A percentile compares a stretch with the other conserved stretches of the same genome.
phyloP scores from a whole-genome alignment of 2,113 vertebrate genomes.

The Crotophaga sulcirostris region DNA sequence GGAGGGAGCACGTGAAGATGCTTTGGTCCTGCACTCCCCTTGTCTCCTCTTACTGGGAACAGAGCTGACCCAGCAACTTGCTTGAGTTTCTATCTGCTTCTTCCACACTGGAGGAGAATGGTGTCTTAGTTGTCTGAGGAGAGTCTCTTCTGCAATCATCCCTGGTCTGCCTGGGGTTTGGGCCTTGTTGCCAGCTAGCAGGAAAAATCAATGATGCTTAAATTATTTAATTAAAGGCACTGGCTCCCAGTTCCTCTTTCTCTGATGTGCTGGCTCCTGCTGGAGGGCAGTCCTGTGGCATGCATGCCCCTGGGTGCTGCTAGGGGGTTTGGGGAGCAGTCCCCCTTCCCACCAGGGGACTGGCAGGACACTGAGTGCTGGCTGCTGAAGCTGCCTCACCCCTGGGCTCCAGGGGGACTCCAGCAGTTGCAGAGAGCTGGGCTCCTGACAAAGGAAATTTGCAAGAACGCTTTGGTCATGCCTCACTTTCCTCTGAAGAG shows the following conservation, averaged over 20 bases:
- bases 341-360: neutral
- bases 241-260: neutral
- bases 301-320: neutral
- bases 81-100: neutral
- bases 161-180: conserved; percentile 9
- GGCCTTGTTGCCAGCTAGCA: conserved; percentile 21
- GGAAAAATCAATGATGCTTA: conserved; percentile 52
- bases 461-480: accelerated
- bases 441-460: neutral
- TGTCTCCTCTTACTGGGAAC: neutral
- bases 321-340: neutral
- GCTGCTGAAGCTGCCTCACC: neutral
- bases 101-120: neutral
- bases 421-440: neutral
- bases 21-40: neutral
- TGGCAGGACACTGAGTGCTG: accelerated
- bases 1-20: neutral
- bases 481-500: neutral
- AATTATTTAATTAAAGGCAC: conserved; percentile 32
- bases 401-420: neutral
- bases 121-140: neutral
- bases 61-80: conserved; percentile 23
- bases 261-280: neutral
- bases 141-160: conserved; percentile 36
- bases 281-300: neutral